Base-by-base conservation (phyloP, 2,888 invertebrate species). In the Muschampia plurimacula region DNA sequence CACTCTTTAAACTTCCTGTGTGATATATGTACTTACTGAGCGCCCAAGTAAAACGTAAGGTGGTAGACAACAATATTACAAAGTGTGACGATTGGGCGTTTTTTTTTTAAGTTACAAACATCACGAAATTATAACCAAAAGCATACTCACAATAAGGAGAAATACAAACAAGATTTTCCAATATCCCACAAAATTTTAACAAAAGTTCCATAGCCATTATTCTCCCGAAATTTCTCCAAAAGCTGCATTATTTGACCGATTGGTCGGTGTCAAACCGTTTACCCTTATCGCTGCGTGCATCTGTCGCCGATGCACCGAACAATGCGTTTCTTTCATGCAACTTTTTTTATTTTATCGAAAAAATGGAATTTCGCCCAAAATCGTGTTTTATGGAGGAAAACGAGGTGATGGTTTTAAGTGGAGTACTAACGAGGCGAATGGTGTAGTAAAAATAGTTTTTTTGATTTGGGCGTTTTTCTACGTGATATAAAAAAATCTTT, bases 191-290 rank as follows among this genome's bases (percentile, higher is more conserved):
- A 57, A 83, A 44, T 22, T 87, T 82, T 78, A 77, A 85, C 79
- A 65, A 71, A 64, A 71, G 66, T 60, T 12, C 59, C 36, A 52
- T 28, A 13, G 4, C 57, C 28, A n/a, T 44, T 72, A 72, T 67
- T 72, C 49, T 46, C 12, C 67, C 62, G 67, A 55, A 71, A 71
- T 71, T 65, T 71, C 62, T 62, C 72, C 62, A 41, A 46, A 72
- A 67, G 55, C 72, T 59, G 65, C 60, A 62, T 69, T 69, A 62
- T 72, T n/a, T 89, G 89, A 89, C 89, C 90, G 90, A 90, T 90
- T 88, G 89, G 78, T 80, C 82, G 88, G 90, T 92, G 91, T 89
- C 89, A 89, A 89, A 91, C 83, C 86, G 89, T 89, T 90, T 91
- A 87, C 90, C 91, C 89, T 89, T 90, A 91, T 90, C 91, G 82